A percentile compares a stretch with the other conserved stretches of the same genome.
Evolutionary conservation across 2,797 vertebrate genomes (phyloP).

Genomic region (Macroramphosus scolopax): DNA sequence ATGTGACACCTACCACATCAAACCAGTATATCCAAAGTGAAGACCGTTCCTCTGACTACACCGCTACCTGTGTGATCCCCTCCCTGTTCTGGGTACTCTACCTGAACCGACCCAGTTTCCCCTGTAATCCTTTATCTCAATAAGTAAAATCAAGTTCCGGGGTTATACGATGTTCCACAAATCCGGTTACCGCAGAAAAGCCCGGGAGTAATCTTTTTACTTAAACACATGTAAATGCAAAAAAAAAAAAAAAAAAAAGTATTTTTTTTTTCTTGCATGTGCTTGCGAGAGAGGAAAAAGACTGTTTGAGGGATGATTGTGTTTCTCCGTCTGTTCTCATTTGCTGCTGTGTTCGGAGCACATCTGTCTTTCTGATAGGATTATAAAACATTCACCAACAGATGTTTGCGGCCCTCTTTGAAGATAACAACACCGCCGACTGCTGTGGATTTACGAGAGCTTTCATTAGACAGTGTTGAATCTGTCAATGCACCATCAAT

Average conservation of each 20-base stretch:
- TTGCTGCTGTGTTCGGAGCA: slow-evolving; percentile 52
- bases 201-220: slow-evolving; percentile 36
- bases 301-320: slow-evolving; percentile 30
- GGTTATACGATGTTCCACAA: slow-evolving; percentile 25
- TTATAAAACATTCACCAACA: slow-evolving; percentile 68
- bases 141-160: slow-evolving; percentile 25
- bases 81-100: too few relatives aligned
- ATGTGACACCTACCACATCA: not conserved
- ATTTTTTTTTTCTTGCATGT: slow-evolving; percentile 14
- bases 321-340: slow-evolving; percentile 49
- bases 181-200: slow-evolving; percentile 29
- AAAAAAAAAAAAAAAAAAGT: slow-evolving; percentile 1
- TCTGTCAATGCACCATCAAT: slow-evolving; percentile 64
- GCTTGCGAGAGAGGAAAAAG: not conserved
- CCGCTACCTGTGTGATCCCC: too few relatives aligned
- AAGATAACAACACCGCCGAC: slow-evolving; percentile 53
- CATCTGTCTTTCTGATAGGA: slow-evolving; percentile 73
- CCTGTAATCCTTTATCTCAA: slow-evolving; percentile 30
- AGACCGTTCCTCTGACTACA: too few relatives aligned
- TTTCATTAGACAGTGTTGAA: slow-evolving; percentile 55
- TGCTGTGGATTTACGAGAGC: slow-evolving; percentile 55
- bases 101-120: slow-evolving; percentile 12
- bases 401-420: slow-evolving; percentile 65
- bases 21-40: too few relatives aligned
- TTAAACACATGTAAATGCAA: slow-evolving; percentile 38